Base-by-base conservation (phyloP, 2,797 vertebrate species). In the Mergus octosetaceus region DNA sequence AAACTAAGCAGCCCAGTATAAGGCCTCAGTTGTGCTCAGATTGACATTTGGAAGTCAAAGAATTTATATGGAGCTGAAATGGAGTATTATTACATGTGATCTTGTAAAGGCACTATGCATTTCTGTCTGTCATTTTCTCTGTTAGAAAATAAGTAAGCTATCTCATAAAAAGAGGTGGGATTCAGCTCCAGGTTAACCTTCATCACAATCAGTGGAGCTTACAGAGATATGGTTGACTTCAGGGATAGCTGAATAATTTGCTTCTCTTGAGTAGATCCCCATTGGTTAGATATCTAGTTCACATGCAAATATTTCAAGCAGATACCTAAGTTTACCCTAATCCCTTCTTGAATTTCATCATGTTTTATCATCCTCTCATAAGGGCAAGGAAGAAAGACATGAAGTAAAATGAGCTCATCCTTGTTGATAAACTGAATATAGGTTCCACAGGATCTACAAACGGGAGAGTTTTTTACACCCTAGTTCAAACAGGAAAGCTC, bases 191-290 rank as follows among this genome's bases (percentile, higher is more conserved):
- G 17, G 49, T 56, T 74, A 80, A 57, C 24, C 72, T 13, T 6
- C 15, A 10, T 5, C 57, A 25, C 28, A 69, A 13, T 13, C 0
- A 0, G 16, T 1, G 1, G n/a, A 71, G 12, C 5, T 65, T 38
- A 36, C 22, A 82, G 30, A n/a, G 10, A 20, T 60, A 47, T 73
- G 51, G 11, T 14, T 71, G 32, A 54, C 6, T 28, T 30, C 22
- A 73, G 32, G 89, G 45, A 58, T 0, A 70, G 10, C 3, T 10
- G 22, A 93, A 89, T 38, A 3, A 65, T 57, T 80, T 74, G 9
- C 17, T 83, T 77, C 53, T 65, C 7, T 14, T 74, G 36, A 77
- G 12, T 17, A 76, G 38, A 53, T 36, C 56, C 73, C 53, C 16
- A 17, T 1, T 61, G 21, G 19, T 20, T 78, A 71, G 54, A 83